Evolutionary conservation across 2,888 invertebrate genomes (phyloP), one percentile per base, ranked within the genome.

Genomic region (Eupeodes latifasciatus): DNA sequence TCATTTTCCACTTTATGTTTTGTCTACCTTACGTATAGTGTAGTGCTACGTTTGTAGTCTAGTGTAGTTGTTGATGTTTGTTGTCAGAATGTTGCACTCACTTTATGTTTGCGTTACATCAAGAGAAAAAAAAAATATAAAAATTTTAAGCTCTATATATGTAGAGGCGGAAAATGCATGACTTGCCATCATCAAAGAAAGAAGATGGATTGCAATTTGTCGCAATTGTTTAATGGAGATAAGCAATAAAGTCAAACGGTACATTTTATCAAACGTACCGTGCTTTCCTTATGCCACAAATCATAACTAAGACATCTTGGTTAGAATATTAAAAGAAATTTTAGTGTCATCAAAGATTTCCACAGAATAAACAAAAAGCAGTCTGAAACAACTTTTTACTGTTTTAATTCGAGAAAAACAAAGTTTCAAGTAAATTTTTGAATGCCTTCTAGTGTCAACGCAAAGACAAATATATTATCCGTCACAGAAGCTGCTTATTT

Each of bases 11-110:
- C 76, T 79, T 66, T 6, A 40, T 49, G 47, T 55, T 57, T 74
- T 61, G 12, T 71, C n/a, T 77, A 16, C 40, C 40, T 40, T 7
- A 9, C 40, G 40, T 40, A 40, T 40, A 40, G 40, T 27, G 2
- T 40, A 40, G 6, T 9, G 5, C 40, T 40, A 40, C 40, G 27
- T 27, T 27, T 27, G 27, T 27, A 27, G 27, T 3, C 40, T 40
- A 40, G 9, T 7, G 40, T 40, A 40, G 16, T 49, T 47, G 16
- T n/a, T 72, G 34, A 14, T 67, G 64, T 36, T 40, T 81, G 14
- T 80, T 84, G 47, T 72, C 27, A 66, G 66, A 66, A 27, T 69
- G 69, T 75, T 85, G 78, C 74, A 81, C 80, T 85, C 77, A 77
- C 62, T 75, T 76, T 62, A 40, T 71, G 53, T n/a, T 59, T 71